Percentiles rank a stretch among this genome's conserved stretches.
Evolutionary conservation across 2,797 vertebrate species (phyloP).

Genomic region (Sebastes itinus): DNA sequence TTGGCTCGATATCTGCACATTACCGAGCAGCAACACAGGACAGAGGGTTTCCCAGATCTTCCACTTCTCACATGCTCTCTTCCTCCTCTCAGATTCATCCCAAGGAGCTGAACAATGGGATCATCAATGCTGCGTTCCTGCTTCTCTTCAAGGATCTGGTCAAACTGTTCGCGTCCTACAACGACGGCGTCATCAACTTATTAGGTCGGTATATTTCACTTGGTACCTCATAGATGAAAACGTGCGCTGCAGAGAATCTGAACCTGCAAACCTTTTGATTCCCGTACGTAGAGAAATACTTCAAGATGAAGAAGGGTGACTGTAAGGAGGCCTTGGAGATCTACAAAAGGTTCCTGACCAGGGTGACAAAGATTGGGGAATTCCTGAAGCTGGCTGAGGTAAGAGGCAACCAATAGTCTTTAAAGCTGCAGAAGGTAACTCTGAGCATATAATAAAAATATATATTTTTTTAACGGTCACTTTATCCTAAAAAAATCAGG

Average conservation of each 20-base stretch:
- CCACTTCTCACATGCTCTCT: background rate
- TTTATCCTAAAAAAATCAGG: too few species aligned
- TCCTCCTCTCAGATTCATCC: slow-evolving; percentile 89
- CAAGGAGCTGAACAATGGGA: slow-evolving; percentile 97
- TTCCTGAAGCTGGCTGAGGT: slow-evolving; percentile 99
- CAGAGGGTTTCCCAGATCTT: background rate
- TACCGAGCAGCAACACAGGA: background rate
- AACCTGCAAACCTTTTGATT: background rate
- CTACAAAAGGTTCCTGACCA: slow-evolving; percentile 97
- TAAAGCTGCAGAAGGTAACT: too few species aligned
- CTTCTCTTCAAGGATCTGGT: slow-evolving; percentile 99
- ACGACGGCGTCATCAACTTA: slow-evolving; percentile 98
- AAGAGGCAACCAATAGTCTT: slow-evolving; percentile 29
- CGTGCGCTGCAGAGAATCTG: background rate
- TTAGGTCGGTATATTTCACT: slow-evolving; percentile 84
- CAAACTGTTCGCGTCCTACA: slow-evolving; percentile 99
- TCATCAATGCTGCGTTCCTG: slow-evolving; percentile 97
- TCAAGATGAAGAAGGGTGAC: slow-evolving; percentile 99
- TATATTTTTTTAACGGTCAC: too few species aligned
- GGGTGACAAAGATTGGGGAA: slow-evolving; percentile 98
- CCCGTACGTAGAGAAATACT: slow-evolving; percentile 92
- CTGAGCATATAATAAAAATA: too few species aligned
- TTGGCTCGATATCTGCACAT: background rate
- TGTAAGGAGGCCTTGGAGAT: slow-evolving; percentile 99
- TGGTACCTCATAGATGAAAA: background rate